Base-by-base conservation (phyloP, 2,888 invertebrate genomes). In the Lapara coniferarum region DNA sequence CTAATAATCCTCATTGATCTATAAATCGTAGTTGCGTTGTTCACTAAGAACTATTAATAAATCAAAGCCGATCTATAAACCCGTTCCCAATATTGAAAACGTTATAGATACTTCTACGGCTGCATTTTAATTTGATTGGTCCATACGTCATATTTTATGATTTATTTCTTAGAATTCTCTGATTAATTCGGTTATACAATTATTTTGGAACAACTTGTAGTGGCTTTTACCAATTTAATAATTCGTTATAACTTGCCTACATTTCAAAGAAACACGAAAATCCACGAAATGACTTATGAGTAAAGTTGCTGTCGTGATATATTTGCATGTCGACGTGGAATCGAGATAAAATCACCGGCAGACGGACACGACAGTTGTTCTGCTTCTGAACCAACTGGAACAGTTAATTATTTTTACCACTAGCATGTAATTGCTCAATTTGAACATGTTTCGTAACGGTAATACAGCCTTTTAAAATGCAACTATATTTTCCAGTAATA, bases 261-360 rank as follows among this genome's bases (percentile, higher is more conserved):
- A 19, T 46, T 63, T 63, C 49, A 49, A 13, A 63, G 63, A 49
- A 63, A 49, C 49, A 63, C 16, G 49, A 19, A 49, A 63, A 12
- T 46, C 12, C 13, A 63, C 44, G 19, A 46, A 12, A 56, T 44
- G 16, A 80, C 77, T 83, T 82, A 72, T 75, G 80, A 80, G 57
- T 71, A 75, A 78, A 69, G 74, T 75, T 73, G 82, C 78, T 78
- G 81, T 81, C 83, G 80, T 82, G 82, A 83, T 80, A 74, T 81
- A 86, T 85, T 85, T 84, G 81, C 84, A 85, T 85, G 81, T 81
- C 79, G 85, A 85, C 85, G 78, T 81, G 76, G 79, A 77, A 71
- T 71, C 68, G 73, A 76, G 81, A 84, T 85, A 84, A 81, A 78
- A 77, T 73, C 77, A 75, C 76, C 75, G 71, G 73, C 76, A 76